Evolutionary conservation across 2,113 vertebrate genomes (phyloP).

Genomic region (Protobothrops flavoviridis): DNA sequence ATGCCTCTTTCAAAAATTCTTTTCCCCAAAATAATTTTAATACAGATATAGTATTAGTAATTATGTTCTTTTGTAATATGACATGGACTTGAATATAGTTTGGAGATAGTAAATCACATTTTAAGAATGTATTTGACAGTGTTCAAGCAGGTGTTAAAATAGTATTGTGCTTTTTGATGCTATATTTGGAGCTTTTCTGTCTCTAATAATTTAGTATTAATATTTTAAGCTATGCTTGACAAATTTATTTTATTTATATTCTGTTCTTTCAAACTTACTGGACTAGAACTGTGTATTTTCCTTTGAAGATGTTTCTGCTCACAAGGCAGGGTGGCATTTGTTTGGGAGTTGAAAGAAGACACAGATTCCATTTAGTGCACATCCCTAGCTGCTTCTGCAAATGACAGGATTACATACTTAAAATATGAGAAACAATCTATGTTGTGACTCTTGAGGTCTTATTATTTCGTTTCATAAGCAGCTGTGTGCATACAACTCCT

Average conservation of each 20-base stretch:
- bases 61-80: not conserved
- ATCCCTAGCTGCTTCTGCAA: not conserved
- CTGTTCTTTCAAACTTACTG: not conserved
- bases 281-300: not conserved
- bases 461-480: not conserved
- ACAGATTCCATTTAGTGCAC: not conserved
- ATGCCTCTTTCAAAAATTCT: conserved; percentile 6
- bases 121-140: not conserved
- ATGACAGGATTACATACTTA: not conserved
- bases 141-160: not conserved
- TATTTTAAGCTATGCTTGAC: no score
- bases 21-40: not conserved
- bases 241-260: not conserved
- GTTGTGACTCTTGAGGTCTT: not conserved
- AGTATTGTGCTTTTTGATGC: not conserved
- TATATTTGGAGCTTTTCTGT: not conserved
- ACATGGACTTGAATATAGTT: not conserved
- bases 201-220: not conserved
- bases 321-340: not conserved
- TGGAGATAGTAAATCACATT: not conserved
- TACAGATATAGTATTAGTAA: not conserved
- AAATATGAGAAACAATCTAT: not conserved
- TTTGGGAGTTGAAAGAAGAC: not conserved
- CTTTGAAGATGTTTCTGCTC: not conserved
- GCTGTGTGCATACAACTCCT: not conserved